phyloP scores from a whole-genome alignment of 1,140 invertebrate species.

The Anastrepha ludens region DNA sequence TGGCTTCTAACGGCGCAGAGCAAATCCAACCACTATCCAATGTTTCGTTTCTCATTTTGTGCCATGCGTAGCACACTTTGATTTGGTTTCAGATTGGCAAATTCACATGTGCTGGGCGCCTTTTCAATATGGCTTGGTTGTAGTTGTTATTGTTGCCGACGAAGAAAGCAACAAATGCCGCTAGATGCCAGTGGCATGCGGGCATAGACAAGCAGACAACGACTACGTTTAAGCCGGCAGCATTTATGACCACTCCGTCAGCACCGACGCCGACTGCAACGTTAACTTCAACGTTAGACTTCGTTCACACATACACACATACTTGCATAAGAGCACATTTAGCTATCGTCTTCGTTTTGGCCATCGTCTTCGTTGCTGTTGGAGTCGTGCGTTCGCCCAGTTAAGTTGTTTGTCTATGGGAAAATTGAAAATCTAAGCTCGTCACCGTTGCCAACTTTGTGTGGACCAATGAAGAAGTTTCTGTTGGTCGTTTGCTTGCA shows the following conservation, averaged over 20 bases:
- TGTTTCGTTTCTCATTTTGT: constrained; percentile 32
- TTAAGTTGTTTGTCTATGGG: constrained; percentile 52
- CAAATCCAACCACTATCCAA: neutral
- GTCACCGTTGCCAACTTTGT: constrained; percentile 52
- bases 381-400: neutral
- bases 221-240: neutral
- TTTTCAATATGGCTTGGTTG: neutral
- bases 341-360: constrained; percentile 1
- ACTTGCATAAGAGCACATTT: neutral
- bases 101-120: neutral
- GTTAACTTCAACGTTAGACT: constrained; percentile 2
- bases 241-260: neutral
- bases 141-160: neutral
- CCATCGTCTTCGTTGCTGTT: constrained; percentile 2
- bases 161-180: constrained; percentile 22
- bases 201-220: neutral
- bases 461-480: constrained; percentile 59
- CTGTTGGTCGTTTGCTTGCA: constrained; percentile 28
- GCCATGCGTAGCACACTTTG: neutral
- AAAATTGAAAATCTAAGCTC: constrained; percentile 51
- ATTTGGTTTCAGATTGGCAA: neutral
- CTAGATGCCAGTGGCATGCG: constrained; percentile 13
- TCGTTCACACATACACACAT: neutral
- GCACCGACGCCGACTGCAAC: neutral
- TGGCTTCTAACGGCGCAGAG: neutral